Conservation (phyloP, 1,140 invertebrate species). For the Zaprionus camerounensis region DNA sequence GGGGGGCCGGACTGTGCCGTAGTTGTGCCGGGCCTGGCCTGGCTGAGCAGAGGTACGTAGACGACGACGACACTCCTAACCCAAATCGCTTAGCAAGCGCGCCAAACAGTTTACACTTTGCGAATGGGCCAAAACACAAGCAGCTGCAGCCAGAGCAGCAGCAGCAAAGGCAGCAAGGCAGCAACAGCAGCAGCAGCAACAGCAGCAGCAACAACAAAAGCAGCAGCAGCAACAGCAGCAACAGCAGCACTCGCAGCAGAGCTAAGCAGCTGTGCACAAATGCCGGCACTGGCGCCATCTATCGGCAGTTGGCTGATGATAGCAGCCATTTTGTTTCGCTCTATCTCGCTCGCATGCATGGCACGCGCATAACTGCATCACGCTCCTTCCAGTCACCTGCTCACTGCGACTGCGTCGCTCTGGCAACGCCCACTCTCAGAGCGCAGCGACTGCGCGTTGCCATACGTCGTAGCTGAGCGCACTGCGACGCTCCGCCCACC, state of each 20-base stretch:
- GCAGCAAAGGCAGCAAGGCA: constrained; percentile 9
- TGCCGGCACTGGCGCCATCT: constrained; percentile 76
- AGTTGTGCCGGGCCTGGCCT: constrained; percentile 24
- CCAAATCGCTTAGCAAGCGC: constrained; percentile 80
- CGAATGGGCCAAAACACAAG: constrained; percentile 46
- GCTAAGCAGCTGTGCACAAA: constrained; percentile 36
- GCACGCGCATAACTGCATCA: constrained; percentile 26
- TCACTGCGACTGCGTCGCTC: constrained; percentile 62
- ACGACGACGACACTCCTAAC: constrained; percentile 70
- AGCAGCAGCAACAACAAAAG: no score
- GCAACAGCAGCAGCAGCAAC: background rate
- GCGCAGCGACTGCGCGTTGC: constrained; percentile 65
- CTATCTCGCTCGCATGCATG: constrained; percentile 40
- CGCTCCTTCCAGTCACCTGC: constrained; percentile 73
- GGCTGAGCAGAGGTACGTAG: background rate
- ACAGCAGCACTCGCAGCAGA: background rate
- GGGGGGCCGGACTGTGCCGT: no score
- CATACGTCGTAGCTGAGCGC: constrained; percentile 38
- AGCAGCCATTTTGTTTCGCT: constrained; percentile 84
- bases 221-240: background rate
- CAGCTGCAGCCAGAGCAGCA: background rate
- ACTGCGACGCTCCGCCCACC: constrained; percentile 55
- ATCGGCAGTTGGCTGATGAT: constrained; percentile 64
- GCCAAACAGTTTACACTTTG: constrained; percentile 67
- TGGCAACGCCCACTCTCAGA: constrained; percentile 76